A percentile compares a stretch with the other conserved stretches of the same genome.
phyloP scores from a whole-genome alignment of 2,113 vertebrate species.

The Scomber japonicus region DNA sequence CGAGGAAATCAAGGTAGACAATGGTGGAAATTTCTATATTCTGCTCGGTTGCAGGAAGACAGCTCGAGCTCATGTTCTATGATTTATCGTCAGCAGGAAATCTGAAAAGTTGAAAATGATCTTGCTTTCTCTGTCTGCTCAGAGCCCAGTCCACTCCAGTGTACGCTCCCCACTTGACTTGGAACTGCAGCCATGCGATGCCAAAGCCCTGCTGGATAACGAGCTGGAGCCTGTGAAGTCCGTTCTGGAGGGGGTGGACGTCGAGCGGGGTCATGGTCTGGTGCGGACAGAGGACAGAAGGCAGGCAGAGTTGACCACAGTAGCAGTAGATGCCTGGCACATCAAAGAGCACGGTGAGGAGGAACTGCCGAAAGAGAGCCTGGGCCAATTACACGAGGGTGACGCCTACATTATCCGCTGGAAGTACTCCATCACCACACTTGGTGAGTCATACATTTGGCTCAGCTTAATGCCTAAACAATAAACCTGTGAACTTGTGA shows the following conservation, averaged over 20 bases:
- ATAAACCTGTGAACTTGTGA: not conserved
- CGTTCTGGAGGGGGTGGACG: slow-evolving; percentile 84
- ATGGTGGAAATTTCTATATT: too few relatives aligned
- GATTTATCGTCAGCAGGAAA: too few relatives aligned
- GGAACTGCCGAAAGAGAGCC: slow-evolving; percentile 76
- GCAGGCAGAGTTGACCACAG: slow-evolving; percentile 81
- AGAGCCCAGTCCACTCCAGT: slow-evolving; percentile 75
- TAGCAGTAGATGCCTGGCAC: slow-evolving; percentile 84
- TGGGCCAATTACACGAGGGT: slow-evolving; percentile 85
- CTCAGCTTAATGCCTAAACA: not conserved
- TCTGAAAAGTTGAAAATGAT: too few relatives aligned
- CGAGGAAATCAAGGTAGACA: slow-evolving; percentile 80
- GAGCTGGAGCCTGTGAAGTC: slow-evolving; percentile 61
- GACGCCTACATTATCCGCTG: slow-evolving; percentile 87
- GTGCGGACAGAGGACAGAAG: slow-evolving; percentile 82
- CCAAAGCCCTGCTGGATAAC: slow-evolving; percentile 75
- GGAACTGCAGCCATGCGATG: slow-evolving; percentile 83
- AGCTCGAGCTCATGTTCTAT: too few relatives aligned
- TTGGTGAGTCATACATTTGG: slow-evolving; percentile 73
- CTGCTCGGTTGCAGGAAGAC: too few relatives aligned
- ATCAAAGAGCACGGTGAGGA: slow-evolving; percentile 85
- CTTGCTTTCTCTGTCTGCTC: not conserved
- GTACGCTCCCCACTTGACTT: slow-evolving; percentile 61
- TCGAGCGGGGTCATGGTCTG: slow-evolving; percentile 84
- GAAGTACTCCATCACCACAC: slow-evolving; percentile 86